Evolutionary conservation across 2,797 vertebrate genomes (phyloP), one percentile per base, ranked within the genome.

Genomic region (Etheostoma nigrum): DNA sequence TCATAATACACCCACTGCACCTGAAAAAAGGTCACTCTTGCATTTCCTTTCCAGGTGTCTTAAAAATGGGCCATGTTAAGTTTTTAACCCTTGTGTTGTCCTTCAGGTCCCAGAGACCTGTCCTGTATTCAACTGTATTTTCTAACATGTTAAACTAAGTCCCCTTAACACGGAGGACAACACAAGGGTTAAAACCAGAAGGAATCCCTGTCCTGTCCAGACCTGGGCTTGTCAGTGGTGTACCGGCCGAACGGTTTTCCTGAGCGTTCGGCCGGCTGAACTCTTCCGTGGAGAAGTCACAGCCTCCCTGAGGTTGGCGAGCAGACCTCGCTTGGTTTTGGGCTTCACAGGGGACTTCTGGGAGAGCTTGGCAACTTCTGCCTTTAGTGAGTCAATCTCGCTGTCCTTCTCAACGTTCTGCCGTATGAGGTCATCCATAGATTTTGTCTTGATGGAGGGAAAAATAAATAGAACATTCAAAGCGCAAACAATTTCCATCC

Each of bases 301-400:
- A 0, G 94, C 94, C 48, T 96, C 94, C 84, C 90, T 96, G 72
- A 98, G 90, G 88, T 96, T 97, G 54, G 96, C 94, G 30, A 98
- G 90, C 11, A 98, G 94, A 49, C 96, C 91, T 72, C 88, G 94
- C 72, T 88, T 96, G 5, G 86, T 51, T 82, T 95, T 97, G 18
- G 88, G 64, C 64, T 83, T 88, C 4, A 92, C 85, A 0, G 89
- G 89, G 3, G 88, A 76, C 4, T 94, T 93, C 64, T 88, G 84
- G 7, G 74, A 12, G 2, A 86, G 67, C 42, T 85, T 88, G 36
- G 91, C 60, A 52, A 95, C 51, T 1, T 97, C 93, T 40, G 90
- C 92, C 66, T 93, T 95, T 2, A 97, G 88, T 0, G 81, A 86
- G 0, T 79, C 70, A 0, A 96, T 90, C 61, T 94, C 95, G 49